These are phyloP conservation scores for Drosophila dives DNA, from an alignment of 2,888 invertebrate species.

Conservation along the genomic window DNA sequence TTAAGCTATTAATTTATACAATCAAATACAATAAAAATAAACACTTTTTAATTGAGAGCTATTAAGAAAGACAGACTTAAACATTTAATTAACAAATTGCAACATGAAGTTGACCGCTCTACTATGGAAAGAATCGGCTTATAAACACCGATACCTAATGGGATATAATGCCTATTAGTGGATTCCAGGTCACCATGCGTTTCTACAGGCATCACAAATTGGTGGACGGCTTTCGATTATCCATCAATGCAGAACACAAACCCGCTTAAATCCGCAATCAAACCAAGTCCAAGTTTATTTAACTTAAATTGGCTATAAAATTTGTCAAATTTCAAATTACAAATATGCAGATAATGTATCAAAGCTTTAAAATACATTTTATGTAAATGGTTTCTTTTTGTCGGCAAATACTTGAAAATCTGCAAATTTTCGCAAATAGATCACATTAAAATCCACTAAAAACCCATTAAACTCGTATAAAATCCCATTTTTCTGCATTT, in stretches of 20 bases:
- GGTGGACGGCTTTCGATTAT: conserved; percentile 17
- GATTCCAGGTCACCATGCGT: conserved; percentile 13
- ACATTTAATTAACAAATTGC: conserved; percentile 7
- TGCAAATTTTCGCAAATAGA: conserved; percentile 70
- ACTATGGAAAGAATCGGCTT: conserved; percentile 20
- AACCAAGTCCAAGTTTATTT: conserved; percentile 1
- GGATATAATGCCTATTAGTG: conserved; percentile 23
- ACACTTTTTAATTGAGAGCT: conserved; percentile 23
- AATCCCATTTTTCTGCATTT: conserved; percentile 81
- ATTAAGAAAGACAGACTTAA: background rate
- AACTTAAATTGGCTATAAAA: conserved; percentile 17
- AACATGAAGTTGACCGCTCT: conserved; percentile 14
- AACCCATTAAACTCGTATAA: conserved; percentile 79
- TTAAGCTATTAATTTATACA: conserved; percentile 12
- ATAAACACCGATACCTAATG: conserved; percentile 33
- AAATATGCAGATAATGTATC: conserved; percentile 4
- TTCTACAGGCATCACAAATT: conserved; percentile 11
- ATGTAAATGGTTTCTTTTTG: conserved; percentile 27
- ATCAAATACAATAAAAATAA: conserved; percentile 7
- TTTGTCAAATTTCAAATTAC: conserved; percentile 24
- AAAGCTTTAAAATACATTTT: conserved; percentile 24
- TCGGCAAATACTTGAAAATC: conserved; percentile 57
- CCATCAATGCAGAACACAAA: conserved; percentile 10
- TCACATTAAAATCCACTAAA: conserved; percentile 80
- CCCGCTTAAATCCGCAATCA: background rate